Evolutionary conservation across 2,797 vertebrate species (phyloP).

Genomic region (Rhabdomys pumilio): DNA sequence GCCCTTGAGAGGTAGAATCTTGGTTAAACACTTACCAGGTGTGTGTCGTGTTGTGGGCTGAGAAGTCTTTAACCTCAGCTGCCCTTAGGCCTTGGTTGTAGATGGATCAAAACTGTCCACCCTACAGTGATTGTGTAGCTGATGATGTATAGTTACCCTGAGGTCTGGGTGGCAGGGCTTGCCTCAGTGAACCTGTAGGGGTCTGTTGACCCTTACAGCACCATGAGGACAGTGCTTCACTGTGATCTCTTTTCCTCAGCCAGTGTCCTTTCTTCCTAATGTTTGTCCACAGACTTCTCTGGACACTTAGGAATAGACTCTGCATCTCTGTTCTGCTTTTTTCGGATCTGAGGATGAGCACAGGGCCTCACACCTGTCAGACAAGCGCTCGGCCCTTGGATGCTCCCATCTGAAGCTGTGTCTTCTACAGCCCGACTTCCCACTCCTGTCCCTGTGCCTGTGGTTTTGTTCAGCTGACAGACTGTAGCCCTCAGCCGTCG

Average conservation of each 20-base stretch:
- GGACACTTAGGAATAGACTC: neutral
- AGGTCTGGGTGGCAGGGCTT: too few species aligned
- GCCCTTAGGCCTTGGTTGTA: neutral
- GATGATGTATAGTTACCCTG: accelerated
- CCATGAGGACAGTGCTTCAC: accelerated
- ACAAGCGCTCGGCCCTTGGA: accelerated
- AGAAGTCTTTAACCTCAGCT: neutral
- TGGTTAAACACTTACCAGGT: neutral
- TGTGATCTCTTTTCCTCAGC: accelerated
- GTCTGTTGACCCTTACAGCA: neutral
- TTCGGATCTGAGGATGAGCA: too few species aligned
- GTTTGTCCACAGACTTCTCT: too few species aligned
- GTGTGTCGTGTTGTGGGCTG: neutral
- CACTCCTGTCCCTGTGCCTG: neutral
- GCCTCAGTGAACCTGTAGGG: accelerated
- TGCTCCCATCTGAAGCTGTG: neutral
- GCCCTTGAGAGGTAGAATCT: neutral
- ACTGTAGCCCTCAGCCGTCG: neutral
- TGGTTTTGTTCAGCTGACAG: neutral
- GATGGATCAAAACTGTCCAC: too few species aligned
- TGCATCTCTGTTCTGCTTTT: too few species aligned
- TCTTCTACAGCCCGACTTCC: neutral
- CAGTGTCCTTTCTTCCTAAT: neutral
- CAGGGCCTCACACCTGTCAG: too few species aligned
- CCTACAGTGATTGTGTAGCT: neutral